Evolutionary conservation across 2,888 invertebrate genomes (phyloP), one percentile per base, ranked within the genome.

Genomic region (Poecilus cupreus): DNA sequence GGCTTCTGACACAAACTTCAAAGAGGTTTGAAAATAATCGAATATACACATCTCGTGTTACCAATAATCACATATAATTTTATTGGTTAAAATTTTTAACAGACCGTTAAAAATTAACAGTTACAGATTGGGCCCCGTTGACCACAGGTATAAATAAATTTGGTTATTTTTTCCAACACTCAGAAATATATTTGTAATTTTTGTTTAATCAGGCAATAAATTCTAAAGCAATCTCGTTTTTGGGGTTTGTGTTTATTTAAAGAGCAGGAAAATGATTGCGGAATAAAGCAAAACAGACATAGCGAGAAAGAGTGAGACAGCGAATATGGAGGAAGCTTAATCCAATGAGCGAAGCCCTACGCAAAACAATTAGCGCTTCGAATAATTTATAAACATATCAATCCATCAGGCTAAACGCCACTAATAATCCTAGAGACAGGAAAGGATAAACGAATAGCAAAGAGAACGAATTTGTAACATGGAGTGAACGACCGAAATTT

Each of bases 371-470:
- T 54, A 54, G 22, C 54, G 54, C 54, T 18, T 54, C 54, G 54
- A 18, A 54, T 54, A 54, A 54, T 54, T 54, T 54, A 54, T 54
- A 54, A 54, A 54, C 54, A 54, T 54, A 54, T 54, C 54, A 54
- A 54, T 54, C 54, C 22, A 54, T 54, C 54, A 54, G 54, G 10
- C 54, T 54, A 54, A 54, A 54, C 20, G 54, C 54, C 54, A 54
- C 54, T 54, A 54, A 49, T 49, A 49, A 54, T 54, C 54, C 54
- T 5, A 54, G 20, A 54, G 54, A 18, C 54, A 54, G 10, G n/a
- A n/a, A n/a, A n/a, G n/a, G n/a, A n/a, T n/a, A n/a, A n/a, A n/a
- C n/a, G n/a, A n/a, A n/a, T n/a, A n/a, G n/a, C n/a, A n/a, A n/a
- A n/a, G n/a, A n/a, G n/a, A 22, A 22, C 2, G 54, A 54, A 49